Percentiles rank a stretch among this genome's conserved stretches.
Conservation (phyloP, 1,140 invertebrate genomes). For the Conopomorpha cramerella region DNA sequence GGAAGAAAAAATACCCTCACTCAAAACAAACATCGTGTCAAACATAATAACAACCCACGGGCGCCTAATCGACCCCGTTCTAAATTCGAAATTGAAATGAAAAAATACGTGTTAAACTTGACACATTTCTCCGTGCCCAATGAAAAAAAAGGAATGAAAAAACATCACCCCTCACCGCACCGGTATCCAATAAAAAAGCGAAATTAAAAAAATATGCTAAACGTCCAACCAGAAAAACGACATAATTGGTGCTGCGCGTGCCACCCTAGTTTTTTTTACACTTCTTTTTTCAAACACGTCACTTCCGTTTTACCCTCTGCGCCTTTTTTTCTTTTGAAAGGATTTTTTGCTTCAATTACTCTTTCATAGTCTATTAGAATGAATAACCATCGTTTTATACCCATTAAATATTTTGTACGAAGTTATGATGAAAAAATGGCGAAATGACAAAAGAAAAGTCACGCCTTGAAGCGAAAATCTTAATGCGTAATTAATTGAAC, state of each 20-base stretch:
- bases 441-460: too few relatives aligned
- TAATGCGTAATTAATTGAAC: too few relatives aligned
- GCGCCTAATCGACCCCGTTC: background rate
- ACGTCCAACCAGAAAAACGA: slow-evolving; percentile 37
- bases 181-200: slow-evolving; percentile 41
- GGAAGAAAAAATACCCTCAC: background rate
- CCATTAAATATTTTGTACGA: too few relatives aligned
- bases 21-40: background rate
- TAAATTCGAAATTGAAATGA: slow-evolving; percentile 1
- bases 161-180: background rate
- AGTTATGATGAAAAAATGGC: too few relatives aligned
- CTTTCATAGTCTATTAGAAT: too few relatives aligned
- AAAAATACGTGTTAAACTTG: slow-evolving; percentile 4
- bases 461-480: too few relatives aligned
- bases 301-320: too few relatives aligned
- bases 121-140: slow-evolving; percentile 1
- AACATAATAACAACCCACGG: too few relatives aligned
- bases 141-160: slow-evolving; percentile 7
- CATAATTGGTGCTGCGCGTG: slow-evolving; percentile 48
- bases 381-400: too few relatives aligned
- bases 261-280: slow-evolving; percentile 34
- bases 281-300: slow-evolving; percentile 16
- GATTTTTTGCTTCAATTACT: too few relatives aligned
- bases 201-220: slow-evolving; percentile 25
- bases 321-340: too few relatives aligned